phyloP scores from a whole-genome alignment of 2,888 invertebrate genomes.

The Neoaliturus tenellus region DNA sequence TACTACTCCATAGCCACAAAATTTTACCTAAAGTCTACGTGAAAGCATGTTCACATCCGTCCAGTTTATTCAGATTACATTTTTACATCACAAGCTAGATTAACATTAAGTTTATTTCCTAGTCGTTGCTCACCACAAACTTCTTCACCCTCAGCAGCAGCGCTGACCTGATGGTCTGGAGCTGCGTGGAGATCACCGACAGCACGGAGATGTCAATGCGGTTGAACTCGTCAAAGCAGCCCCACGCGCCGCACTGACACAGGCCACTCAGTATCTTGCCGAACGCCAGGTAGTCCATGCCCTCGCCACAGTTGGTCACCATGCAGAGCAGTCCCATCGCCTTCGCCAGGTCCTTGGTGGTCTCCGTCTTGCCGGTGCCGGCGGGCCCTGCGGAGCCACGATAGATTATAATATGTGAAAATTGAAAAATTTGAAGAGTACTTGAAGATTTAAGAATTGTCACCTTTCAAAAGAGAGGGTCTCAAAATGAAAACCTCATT shows the following conservation, averaged over 20 bases:
- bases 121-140: slow-evolving; percentile 85
- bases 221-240: slow-evolving; percentile 97
- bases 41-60: no score
- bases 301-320: slow-evolving; percentile 95
- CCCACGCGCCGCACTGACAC: slow-evolving; percentile 95
- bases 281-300: slow-evolving; percentile 93
- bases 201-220: slow-evolving; percentile 94
- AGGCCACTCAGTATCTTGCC: slow-evolving; percentile 85
- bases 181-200: slow-evolving; percentile 94
- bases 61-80: no score
- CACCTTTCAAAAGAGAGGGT: no score
- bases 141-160: slow-evolving; percentile 83
- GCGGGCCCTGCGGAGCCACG: background rate
- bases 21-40: no score
- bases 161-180: slow-evolving; percentile 92
- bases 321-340: slow-evolving; percentile 89
- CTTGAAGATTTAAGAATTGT: no score
- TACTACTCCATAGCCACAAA: no score
- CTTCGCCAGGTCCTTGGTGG: slow-evolving; percentile 91
- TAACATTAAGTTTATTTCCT: no score
- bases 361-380: slow-evolving; percentile 1
- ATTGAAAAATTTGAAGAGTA: no score
- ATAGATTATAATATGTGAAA: background rate
- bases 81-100: no score
- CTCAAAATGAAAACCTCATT: no score